Evolutionary conservation across 2,113 vertebrate genomes (phyloP), one percentile per base, ranked within the genome.

Genomic region (Zosterops hypoxanthus): DNA sequence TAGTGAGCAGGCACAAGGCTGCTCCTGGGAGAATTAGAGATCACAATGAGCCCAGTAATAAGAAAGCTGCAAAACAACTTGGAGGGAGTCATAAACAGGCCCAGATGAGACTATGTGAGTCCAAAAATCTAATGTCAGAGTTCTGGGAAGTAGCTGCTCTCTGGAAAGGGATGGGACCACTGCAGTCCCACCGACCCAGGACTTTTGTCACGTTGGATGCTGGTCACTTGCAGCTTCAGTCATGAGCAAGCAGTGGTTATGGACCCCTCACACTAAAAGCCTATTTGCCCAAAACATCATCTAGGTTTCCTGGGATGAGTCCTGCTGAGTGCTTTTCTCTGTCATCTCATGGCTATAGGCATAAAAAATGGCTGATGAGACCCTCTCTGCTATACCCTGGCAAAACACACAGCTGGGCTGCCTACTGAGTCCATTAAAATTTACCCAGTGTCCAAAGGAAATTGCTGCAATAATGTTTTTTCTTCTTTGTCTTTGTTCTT

Each of bases 401-500:
- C 31, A 89, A 84, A 50, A 33, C 18, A 56, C 3, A 56, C 2
- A 56, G 12, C 26, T 36, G 55, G 29, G 8, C 24, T 63, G 14
- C 23, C 56, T 84, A 36, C 39, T 18, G 33, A 64, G 11, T 31
- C 34, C 56, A 57, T 52, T 61, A 12, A n/a, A 89, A 76, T 31
- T 22, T 34, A 63, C 2, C 7, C 34, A 14, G 12, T 25, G 13
- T 47, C 49, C 11, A 20, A 68, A 78, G 31, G 11, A 42, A 29
- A 55, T n/a, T 41, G 47, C 8, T 83, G 46, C 80, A 87, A 71
- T 55, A 14, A 63, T 41, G 2, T 18, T 82, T 69, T 60, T 50
- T 2, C 0, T 9, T 26, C 39, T 24, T 12, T 59, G 28, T 8
- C 1, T 29, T 61, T 6, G 4, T n/a, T 57, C 13, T 28, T 28